Base-by-base conservation (phyloP, 2,113 vertebrate genomes). In the Rhodinocichla rosea region DNA sequence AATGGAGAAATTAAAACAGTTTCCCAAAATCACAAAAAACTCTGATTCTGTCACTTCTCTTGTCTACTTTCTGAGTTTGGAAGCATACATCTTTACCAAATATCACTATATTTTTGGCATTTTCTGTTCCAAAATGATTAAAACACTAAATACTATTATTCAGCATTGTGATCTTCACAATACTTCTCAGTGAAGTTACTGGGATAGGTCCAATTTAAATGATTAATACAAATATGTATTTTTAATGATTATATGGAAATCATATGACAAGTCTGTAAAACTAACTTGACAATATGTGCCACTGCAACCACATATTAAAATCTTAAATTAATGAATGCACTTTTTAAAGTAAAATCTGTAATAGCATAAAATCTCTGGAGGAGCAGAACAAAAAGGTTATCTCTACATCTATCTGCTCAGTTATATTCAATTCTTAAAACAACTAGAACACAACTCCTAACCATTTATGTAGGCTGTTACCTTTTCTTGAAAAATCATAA, bases 161-260 rank as follows among this genome's bases (percentile, higher is more conserved):
- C 68, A 60, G 37, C 27, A 77, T 13, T 0, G 2, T 50, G 26
- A 74, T 65, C 81, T 83, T 76, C 85, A 85, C 18, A 79, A 73
- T 60, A 44, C 17, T 64, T 73, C 42, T 47, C 37, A 27, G 45
- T 45, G 35, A 90, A 73, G 10, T 60, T 68, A 69, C 26, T 59
- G 35, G 45, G 35, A 10, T 15, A 73, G 17, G 35, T 63, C 32
- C 37, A 65, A 65, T 59, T 74, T 80, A 76, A 87, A 90, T 85
- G 53, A 82, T 84, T 84, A 74, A 78, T 28, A 55, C 2, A 55
- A 82, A 89, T 26, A 24, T 78, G 19, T 52, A 75, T 87, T 82
- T 84, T 94, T 71, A 86, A 86, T 63, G 59, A 88, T 77, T 86
- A 88, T 55, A 80, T n/a, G 45, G 33, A 90, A 93, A 90, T 69